A percentile compares a stretch with the other conserved stretches of the same genome.
These are phyloP conservation scores for Dasyornis broadbenti DNA, from an alignment of 2,113 vertebrate species.

Conservation along the genomic window DNA sequence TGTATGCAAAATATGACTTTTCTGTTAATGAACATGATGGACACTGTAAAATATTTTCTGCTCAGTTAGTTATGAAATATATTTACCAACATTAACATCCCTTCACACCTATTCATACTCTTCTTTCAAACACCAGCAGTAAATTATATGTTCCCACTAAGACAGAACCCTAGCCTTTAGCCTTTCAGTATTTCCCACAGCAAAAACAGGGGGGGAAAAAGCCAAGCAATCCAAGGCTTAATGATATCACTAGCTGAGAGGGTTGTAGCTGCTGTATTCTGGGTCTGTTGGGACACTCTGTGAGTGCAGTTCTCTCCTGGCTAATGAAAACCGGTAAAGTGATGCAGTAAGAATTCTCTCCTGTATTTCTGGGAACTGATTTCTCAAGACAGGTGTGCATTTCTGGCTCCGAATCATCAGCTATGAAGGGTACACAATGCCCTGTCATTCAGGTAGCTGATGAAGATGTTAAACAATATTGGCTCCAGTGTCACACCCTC, in stretches of 20 bases:
- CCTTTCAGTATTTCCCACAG: conserved; percentile 23
- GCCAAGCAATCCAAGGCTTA: not conserved
- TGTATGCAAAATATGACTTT: not conserved
- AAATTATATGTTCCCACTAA: conserved; percentile 32
- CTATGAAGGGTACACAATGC: not conserved
- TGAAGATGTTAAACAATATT: not conserved
- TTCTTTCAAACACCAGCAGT: conserved; percentile 15
- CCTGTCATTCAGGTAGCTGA: not conserved
- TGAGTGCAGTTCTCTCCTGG: not conserved
- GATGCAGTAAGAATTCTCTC: not conserved
- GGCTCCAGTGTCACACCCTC: not conserved
- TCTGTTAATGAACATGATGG: conserved; percentile 18
- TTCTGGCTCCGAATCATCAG: not conserved
- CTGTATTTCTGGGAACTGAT: not conserved
- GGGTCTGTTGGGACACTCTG: not conserved
- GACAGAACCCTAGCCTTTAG: not conserved
- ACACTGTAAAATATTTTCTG: conserved; percentile 23
- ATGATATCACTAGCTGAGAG: not conserved
- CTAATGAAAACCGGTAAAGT: conserved; percentile 11
- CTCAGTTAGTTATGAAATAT: not conserved
- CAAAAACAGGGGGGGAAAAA: not conserved
- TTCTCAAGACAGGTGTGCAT: not conserved
- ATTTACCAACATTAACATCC: not conserved
- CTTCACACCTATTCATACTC: not conserved
- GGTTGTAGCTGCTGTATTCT: conserved; percentile 36